phyloP scores from a whole-genome alignment of 2,888 invertebrate genomes.

The Drosophila sordidula region DNA sequence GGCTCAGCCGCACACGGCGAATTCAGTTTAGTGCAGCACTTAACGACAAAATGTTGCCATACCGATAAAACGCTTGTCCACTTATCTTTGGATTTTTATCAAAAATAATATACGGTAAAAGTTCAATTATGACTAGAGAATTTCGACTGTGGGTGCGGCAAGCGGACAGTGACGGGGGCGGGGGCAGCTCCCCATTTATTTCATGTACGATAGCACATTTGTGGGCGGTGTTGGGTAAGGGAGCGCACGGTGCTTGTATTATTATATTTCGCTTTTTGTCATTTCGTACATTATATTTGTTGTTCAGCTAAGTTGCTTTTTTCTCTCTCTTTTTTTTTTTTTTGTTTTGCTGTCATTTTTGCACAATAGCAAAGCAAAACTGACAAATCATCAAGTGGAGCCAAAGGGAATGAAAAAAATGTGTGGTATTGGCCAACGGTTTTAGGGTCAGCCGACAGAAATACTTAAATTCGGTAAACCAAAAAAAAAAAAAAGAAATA shows the following conservation, averaged over 20 bases:
- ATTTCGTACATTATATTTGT: constrained; percentile 2
- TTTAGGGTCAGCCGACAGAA: constrained; percentile 44
- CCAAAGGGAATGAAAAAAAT: constrained; percentile 27
- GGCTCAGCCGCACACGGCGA: not conserved
- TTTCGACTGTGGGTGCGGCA: not conserved
- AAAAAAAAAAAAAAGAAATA: constrained; percentile 12
- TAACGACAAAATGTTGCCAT: constrained; percentile 33
- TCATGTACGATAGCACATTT: constrained; percentile 10
- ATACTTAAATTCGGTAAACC: not conserved
- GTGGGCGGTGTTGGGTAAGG: not conserved
- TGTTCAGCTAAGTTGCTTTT: constrained; percentile 27
- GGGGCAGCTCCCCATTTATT: not conserved
- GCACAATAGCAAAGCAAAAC: constrained; percentile 49
- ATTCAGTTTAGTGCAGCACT: constrained; percentile 22
- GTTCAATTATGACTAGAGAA: constrained; percentile 45
- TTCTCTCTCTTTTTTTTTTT: not conserved
- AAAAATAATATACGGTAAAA: constrained; percentile 47
- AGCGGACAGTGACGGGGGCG: not conserved
- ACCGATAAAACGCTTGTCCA: constrained; percentile 32
- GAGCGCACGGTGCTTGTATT: constrained; percentile 1
- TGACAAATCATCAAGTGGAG: constrained; percentile 47
- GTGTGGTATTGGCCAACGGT: constrained; percentile 34
- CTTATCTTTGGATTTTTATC: constrained; percentile 56
- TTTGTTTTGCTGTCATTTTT: constrained; percentile 28
- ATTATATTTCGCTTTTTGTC: constrained; percentile 15